Evolutionary conservation across 2,113 vertebrate genomes (phyloP), one percentile per base, ranked within the genome.

Genomic region (Dendropsophus ebraccatus): DNA sequence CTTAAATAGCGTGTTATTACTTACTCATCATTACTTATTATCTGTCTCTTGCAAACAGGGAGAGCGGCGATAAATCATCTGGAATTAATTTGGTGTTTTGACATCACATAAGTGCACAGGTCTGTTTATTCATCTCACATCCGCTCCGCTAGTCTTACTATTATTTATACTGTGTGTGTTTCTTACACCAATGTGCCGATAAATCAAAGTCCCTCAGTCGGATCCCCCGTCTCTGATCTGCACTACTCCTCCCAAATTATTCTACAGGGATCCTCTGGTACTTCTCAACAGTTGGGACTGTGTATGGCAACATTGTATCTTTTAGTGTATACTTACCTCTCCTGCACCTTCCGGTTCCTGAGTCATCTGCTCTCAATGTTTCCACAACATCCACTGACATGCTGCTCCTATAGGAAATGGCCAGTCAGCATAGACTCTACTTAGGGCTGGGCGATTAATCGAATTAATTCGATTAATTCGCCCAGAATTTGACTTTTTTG

Each of bases 61-160:
- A 45, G 50, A 32, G 17, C 1, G 14, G 37, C 74, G 25, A 73
- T 58, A 83, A 86, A 65, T 80, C 47, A 70, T 52, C 45, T 13
- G 50, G 62, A 85, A 83, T 84, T 69, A 80, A 81, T 83, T 83
- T 41, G 23, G 28, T 49, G 0, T 87, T 69, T 89, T 87, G 70
- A 81, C 49, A 82, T 41, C 87, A 19, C 5, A 70, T 87, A 45
- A 79, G 30, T 19, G 47, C 65, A 41, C 8, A 1, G 17, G 50
- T 25, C 0, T 1, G 82, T 82, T 78, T 81, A 85, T 54, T 35
- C 45, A 65, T 72, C 30, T 82, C 0, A 35, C 41, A 30, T 80
- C 45, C 45, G 62, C 23, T 1, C 0, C 32, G 45, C 65, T 28
- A 0, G 0, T 88, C 50, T 74, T 79, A 77, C 45, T 62, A 32